Percentiles rank a stretch among this genome's conserved stretches.
phyloP scores from a whole-genome alignment of 2,797 vertebrate species.

The Pipistrellus pipistrellus region DNA sequence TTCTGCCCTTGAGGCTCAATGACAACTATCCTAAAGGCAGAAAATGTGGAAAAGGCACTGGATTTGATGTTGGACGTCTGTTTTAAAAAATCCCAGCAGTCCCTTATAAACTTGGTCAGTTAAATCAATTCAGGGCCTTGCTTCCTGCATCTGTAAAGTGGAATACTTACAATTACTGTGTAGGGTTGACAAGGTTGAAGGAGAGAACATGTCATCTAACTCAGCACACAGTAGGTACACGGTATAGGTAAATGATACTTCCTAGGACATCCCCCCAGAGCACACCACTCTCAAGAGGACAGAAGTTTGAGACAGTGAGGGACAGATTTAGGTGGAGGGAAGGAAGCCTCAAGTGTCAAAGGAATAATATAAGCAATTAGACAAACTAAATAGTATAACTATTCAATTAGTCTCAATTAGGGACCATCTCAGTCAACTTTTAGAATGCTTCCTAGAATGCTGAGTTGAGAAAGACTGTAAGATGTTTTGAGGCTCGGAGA shows the following conservation, averaged over 20 bases:
- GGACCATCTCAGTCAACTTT: not conserved
- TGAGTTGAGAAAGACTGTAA: not conserved
- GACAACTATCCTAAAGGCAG: not conserved
- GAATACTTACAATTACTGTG: not conserved
- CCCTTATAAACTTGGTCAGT: not conserved
- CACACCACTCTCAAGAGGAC: not conserved
- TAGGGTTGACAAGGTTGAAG: not conserved
- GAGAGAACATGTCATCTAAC: not conserved
- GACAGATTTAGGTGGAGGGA: not conserved
- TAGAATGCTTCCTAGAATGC: not conserved
- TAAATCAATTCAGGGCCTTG: not conserved
- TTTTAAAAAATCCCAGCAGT: not conserved
- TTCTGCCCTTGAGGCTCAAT: not conserved
- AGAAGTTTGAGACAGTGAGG: not conserved
- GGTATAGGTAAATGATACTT: not conserved
- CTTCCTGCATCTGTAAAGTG: not conserved
- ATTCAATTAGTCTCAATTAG: conserved; percentile 34
- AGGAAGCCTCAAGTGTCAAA: conserved; percentile 26
- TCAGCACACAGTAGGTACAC: not conserved
- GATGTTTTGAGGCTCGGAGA: not conserved
- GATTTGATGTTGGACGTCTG: not conserved
- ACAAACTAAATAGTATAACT: not conserved
- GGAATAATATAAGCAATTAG: not conserved
- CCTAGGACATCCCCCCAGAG: not conserved
- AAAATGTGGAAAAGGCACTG: not conserved